These are phyloP conservation scores for Oxycera nigricornis DNA, from an alignment of 2,888 invertebrate species.

Conservation along the genomic window DNA sequence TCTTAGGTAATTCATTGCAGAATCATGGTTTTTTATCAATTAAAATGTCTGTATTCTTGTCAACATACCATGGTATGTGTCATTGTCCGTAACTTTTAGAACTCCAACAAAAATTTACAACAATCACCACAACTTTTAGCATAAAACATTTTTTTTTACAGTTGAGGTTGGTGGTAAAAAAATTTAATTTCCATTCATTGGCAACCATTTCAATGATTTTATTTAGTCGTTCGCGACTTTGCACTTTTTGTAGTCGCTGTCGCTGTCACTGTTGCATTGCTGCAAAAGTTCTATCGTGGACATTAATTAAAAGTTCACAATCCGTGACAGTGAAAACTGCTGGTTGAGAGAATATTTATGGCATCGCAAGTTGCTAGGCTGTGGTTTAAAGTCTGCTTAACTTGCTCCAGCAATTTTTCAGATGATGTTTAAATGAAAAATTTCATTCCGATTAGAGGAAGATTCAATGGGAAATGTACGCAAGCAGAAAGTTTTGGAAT, in stretches of 20 bases:
- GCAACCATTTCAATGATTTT: too few relatives aligned
- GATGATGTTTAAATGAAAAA: slow-evolving; percentile 14
- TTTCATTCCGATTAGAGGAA: slow-evolving; percentile 5
- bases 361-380: slow-evolving; percentile 35
- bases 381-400: slow-evolving; percentile 36
- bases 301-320: slow-evolving; percentile 42
- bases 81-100: too few relatives aligned
- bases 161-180: too few relatives aligned
- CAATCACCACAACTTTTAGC: too few relatives aligned
- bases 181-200: too few relatives aligned
- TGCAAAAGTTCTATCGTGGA: slow-evolving; percentile 28
- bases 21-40: too few relatives aligned
- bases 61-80: too few relatives aligned
- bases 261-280: slow-evolving; percentile 10
- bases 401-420: slow-evolving; percentile 22
- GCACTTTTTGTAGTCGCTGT: background rate
- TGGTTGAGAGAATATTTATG: slow-evolving; percentile 35
- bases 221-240: background rate
- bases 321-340: slow-evolving; percentile 39
- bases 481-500: background rate
- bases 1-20: too few relatives aligned
- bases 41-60: too few relatives aligned
- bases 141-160: too few relatives aligned
- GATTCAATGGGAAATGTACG: background rate
- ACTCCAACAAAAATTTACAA: too few relatives aligned